Conservation (phyloP, 2,113 vertebrate species). For the Falcunculus frontatus region DNA sequence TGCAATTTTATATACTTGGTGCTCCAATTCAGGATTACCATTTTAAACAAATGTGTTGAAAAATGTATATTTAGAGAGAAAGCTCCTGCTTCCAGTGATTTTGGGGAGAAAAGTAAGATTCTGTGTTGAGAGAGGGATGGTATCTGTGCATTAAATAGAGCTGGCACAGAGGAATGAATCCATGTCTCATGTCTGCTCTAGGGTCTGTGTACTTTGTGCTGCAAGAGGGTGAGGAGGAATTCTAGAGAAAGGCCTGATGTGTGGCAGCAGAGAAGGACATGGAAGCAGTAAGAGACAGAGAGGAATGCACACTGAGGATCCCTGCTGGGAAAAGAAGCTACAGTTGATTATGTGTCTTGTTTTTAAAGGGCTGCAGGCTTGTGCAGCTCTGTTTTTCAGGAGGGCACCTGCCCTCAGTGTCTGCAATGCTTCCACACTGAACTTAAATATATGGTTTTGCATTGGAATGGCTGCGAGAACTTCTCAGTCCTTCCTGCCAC, state of each 20-base stretch:
- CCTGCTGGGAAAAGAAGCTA: not conserved
- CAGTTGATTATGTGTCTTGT: not conserved
- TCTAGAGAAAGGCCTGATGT: not conserved
- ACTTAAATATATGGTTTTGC: not conserved
- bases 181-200: not conserved
- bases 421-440: not conserved
- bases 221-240: not conserved
- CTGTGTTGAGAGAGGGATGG: not conserved
- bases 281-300: not conserved
- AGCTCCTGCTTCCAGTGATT: not conserved
- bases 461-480: not conserved
- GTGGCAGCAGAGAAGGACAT: not conserved
- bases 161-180: not conserved
- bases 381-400: not conserved
- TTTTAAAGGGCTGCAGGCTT: not conserved
- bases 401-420: not conserved
- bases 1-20: not conserved
- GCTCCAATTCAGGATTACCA: not conserved
- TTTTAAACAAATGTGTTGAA: slow-evolving; percentile 2
- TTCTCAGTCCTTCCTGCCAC: not conserved
- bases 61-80: not conserved
- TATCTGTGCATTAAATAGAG: not conserved
- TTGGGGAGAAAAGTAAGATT: not conserved
- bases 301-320: not conserved
- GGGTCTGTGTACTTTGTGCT: not conserved